These are phyloP conservation scores for Ceratotherium simum DNA, from an alignment of 2,113 vertebrate genomes.

Conservation along the genomic window DNA sequence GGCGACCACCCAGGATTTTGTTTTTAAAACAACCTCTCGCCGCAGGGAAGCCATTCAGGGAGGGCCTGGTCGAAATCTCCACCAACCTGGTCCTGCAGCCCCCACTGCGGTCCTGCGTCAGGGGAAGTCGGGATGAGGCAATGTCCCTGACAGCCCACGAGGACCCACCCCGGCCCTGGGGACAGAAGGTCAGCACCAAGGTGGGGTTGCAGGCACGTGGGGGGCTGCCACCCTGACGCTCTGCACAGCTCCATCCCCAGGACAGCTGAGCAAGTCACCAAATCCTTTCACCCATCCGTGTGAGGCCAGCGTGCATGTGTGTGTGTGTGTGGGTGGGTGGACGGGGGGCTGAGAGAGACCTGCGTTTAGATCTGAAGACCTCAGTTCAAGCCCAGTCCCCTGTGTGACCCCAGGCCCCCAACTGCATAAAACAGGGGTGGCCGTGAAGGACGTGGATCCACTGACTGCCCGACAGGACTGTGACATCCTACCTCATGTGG, in stretches of 20 bases:
- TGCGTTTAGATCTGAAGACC: background rate
- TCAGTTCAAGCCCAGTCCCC: background rate
- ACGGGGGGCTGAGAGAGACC: background rate
- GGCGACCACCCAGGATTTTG: background rate
- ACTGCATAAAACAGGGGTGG: background rate
- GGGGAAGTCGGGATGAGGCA: background rate
- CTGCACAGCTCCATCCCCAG: fast-evolving
- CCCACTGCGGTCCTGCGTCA: fast-evolving
- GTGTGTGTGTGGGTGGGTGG: too few species aligned
- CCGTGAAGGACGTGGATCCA: fast-evolving
- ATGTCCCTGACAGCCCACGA: fast-evolving
- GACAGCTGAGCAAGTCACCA: too few species aligned
- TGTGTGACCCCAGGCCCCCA: background rate
- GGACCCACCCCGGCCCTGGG: background rate
- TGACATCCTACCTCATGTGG: background rate
- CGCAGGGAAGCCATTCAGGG: background rate
- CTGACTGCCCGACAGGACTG: fast-evolving
- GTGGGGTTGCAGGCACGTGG: background rate
- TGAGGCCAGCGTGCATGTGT: background rate
- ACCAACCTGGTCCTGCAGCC: background rate
- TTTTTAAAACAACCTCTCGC: background rate
- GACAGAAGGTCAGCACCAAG: background rate
- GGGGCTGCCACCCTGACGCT: background rate
- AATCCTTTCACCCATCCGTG: fast-evolving
- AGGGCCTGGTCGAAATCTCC: background rate